phyloP scores from a whole-genome alignment of 1,140 invertebrate species.

The Dysdera silvatica region DNA sequence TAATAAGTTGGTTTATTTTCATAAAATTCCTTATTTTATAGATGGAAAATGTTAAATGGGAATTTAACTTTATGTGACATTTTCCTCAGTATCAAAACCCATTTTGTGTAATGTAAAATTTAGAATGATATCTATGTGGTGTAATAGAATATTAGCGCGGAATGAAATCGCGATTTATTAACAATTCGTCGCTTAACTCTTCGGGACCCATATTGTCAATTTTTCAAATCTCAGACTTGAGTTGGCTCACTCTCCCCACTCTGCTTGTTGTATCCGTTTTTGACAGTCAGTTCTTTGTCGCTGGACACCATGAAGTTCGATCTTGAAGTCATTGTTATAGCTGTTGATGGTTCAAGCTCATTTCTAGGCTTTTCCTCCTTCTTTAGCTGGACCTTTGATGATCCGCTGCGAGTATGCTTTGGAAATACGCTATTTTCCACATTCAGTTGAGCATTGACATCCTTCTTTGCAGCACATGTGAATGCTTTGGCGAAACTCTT shows the following conservation, averaged over 20 bases:
- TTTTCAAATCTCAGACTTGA: conserved; percentile 30
- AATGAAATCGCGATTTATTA: no score
- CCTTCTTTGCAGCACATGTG: conserved; percentile 47
- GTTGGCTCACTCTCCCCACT: conserved; percentile 19
- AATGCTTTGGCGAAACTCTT: conserved; percentile 84
- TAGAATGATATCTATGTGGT: no score
- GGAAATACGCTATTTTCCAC: conserved; percentile 86
- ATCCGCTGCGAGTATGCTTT: conserved; percentile 47
- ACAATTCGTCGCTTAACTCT: no score
- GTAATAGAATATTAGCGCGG: no score
- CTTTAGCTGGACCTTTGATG: conserved; percentile 8
- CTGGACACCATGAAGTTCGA: conserved; percentile 24
- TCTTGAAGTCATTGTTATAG: conserved; percentile 33
- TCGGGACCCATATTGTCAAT: no score
- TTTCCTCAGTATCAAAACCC: no score
- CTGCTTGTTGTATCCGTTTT: conserved; percentile 26
- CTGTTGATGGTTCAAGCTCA: conserved; percentile 32
- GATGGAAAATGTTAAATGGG: no score
- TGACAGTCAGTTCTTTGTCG: conserved; percentile 20
- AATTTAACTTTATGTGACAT: no score
- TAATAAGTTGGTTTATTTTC: no score
- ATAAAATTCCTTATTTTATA: no score
- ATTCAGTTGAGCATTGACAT: conserved; percentile 76
- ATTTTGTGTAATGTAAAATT: no score
- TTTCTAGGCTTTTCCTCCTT: conserved; percentile 10